Base-by-base conservation (phyloP, 2,113 vertebrate genomes). In the Spea multiplicata region DNA sequence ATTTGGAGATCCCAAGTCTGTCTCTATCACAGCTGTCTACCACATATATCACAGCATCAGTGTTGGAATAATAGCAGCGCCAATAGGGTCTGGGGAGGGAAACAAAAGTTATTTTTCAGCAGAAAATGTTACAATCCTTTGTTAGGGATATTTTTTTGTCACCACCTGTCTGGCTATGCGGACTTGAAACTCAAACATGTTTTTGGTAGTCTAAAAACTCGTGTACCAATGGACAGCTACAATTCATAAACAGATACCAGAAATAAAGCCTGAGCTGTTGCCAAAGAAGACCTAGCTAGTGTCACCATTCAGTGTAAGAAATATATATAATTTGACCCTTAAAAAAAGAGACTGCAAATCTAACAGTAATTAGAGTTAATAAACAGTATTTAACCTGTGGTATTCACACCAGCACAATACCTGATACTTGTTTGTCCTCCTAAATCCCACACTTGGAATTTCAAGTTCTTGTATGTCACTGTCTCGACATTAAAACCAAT, bases 401-500 rank as follows among this genome's bases (percentile, higher is more conserved):
- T 13, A 65, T 65, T 65, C 9, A 14, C 2, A 44, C 17, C 59
- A 66, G 30, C n/a, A 44, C 64, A 3, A 84, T 89, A 97, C 97
- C 97, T 96, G 89, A 99, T 99, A 85, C 97, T 99, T 2, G 97
- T 99, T 88, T 99, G 97, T 87, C 97, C 97, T 88, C 97, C 97
- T 68, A 99, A 91, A 85, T 99, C 97, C 97, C 97, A 99, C 16
- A 99, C 97, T 91, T 99, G 97, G 86, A 99, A 99, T 85, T 97
- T 99, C 78, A 99, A 92, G 83, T 98, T 99, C 89, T 95, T 98
- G 87, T 95, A 99, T 0, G 96, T 97, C 81, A 99, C 96, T 0
- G 97, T 99, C 86, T 99, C 97, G 69, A 99, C 97, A 10, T 99
- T 99, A 88, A 99, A 99, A 53, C 97, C 97, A 82, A 99, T 99